These are phyloP conservation scores for Danaus chrysippus DNA, from an alignment of 2,888 invertebrate species.

Conservation along the genomic window DNA sequence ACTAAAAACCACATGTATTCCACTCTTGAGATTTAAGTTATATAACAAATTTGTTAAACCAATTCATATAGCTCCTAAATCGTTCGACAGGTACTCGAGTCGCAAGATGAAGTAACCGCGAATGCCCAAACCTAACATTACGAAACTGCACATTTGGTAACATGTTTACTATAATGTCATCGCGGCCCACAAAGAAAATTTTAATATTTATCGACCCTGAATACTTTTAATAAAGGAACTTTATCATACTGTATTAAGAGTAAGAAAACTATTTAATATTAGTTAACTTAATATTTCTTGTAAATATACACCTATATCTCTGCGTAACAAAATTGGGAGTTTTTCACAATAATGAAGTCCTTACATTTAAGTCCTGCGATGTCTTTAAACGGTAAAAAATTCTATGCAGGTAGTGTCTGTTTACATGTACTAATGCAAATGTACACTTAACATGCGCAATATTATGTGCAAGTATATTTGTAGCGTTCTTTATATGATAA, in stretches of 20 bases:
- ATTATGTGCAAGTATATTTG: not conserved
- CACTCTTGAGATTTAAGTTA: no score
- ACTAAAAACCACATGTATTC: no score
- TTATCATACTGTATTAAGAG: no score
- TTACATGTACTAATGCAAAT: conserved; percentile 3
- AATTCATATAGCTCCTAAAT: conserved; percentile 5
- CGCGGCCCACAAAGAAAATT: conserved; percentile 18
- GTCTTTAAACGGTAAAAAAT: conserved; percentile 7
- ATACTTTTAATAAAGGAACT: no score
- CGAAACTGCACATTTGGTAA: conserved; percentile 28
- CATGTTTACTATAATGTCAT: conserved; percentile 24
- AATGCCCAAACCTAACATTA: conserved; percentile 24
- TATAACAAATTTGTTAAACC: not conserved
- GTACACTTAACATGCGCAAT: conserved; percentile 1
- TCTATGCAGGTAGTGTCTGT: not conserved
- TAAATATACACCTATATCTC: no score
- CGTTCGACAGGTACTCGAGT: conserved; percentile 13
- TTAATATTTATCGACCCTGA: conserved; percentile 4
- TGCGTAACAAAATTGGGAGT: no score
- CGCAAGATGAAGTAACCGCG: conserved; percentile 21
- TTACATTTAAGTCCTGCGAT: not conserved
- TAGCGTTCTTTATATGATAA: no score
- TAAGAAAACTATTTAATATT: no score
- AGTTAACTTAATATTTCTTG: no score
- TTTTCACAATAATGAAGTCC: no score